Evolutionary conservation across 2,888 invertebrate species (phyloP), one percentile per base, ranked within the genome.

Genomic region (Lagria hirta): DNA sequence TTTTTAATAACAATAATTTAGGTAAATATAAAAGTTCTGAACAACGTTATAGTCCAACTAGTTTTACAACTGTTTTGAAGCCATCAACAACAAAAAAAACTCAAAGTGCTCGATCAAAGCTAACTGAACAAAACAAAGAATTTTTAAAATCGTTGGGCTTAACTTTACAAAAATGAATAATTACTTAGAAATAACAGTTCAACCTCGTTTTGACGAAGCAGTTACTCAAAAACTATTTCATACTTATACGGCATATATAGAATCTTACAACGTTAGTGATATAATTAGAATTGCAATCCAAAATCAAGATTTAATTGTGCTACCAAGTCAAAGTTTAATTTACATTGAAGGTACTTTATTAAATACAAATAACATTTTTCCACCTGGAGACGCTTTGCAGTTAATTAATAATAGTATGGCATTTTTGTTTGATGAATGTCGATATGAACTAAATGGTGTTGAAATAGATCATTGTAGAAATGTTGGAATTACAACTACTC

Each of bases 201-300:
- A 35, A 28, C 43, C 50, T 32, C 15, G 32, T 3, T 51, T 32
- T 50, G 58, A 59, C 52, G 51, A 57, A 38, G 44, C 41, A 7
- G 51, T 60, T 43, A 48, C 49, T 26, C 53, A 49, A 38, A 44
- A 49, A 32, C 46, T 58, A 38, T 48, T 49, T 49, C 61, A 57
- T 34, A 50, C 49, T 12, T 61, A 61, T 52, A 45, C 50, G 32
- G 55, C 59, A 37, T 61, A 58, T 49, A 47, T 57, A 40, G 42
- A 52, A 28, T 43, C 49, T 17, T 57, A 43, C 46, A 51, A 61
- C 41, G 51, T 52, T 30, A 65, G 55, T 48, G 64, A 61, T 60
- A 58, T 58, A 48, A 60, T 62, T 30, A 52, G 58, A 4, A 60
- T 62, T 30, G 53, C 55, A 17, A 49, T 62, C 28, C 54, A 62